phyloP scores from a whole-genome alignment of 2,113 vertebrate species.

The Hiodon tergisus region DNA sequence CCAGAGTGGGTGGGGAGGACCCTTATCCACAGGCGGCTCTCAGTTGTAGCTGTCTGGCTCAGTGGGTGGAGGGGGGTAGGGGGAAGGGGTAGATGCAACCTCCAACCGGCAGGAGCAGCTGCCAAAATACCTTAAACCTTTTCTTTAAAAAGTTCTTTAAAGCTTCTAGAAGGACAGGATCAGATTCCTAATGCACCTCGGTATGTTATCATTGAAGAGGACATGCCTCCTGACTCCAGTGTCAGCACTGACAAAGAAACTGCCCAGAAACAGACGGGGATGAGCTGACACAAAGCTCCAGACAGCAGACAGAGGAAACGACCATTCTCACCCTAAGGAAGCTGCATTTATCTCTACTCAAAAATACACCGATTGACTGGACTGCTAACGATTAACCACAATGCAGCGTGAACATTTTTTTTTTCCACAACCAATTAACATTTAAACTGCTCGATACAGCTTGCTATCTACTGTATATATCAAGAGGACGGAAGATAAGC shows the following conservation, averaged over 20 bases:
- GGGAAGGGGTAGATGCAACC: too few relatives aligned
- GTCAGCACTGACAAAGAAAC: neutral
- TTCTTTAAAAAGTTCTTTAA: too few relatives aligned
- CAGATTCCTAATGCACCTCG: slow-evolving; percentile 36
- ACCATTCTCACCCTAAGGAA: neutral
- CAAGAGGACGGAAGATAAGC: neutral
- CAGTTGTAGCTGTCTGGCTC: slow-evolving; percentile 57
- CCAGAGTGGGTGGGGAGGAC: neutral
- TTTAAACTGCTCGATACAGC: neutral
- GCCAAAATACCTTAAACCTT: slow-evolving; percentile 53
- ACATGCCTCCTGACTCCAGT: neutral
- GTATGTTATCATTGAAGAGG: neutral
- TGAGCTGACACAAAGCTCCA: neutral
- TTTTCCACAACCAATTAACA: too few relatives aligned
- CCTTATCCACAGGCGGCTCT: slow-evolving; percentile 12
- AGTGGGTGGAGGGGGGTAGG: slow-evolving; percentile 30
- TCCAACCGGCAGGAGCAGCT: slow-evolving; percentile 54
- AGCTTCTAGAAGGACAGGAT: slow-evolving; percentile 56
- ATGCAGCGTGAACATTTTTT: neutral
- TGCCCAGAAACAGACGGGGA: neutral
- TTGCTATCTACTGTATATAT: neutral
- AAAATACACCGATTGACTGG: neutral
- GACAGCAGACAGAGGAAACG: neutral
- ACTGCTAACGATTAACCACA: neutral
- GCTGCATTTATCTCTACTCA: neutral